A percentile compares a stretch with the other conserved stretches of the same genome.
These are phyloP conservation scores for Ptiloglossa arizonensis DNA, from an alignment of 1,140 invertebrate genomes.

Conservation along the genomic window DNA sequence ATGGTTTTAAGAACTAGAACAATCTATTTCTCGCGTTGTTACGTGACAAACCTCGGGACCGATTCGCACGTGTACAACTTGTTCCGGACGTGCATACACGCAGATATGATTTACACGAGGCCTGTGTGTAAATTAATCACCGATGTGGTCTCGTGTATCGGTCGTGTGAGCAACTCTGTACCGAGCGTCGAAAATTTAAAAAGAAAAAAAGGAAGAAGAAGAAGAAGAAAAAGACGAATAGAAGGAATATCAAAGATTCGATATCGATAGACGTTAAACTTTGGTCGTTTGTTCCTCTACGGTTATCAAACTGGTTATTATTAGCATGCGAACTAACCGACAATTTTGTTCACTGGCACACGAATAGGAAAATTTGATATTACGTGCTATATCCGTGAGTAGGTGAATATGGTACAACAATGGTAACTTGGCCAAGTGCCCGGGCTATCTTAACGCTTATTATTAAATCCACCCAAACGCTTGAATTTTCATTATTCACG, in stretches of 20 bases:
- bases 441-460: not conserved
- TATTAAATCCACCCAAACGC: too few species aligned
- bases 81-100: slow-evolving; percentile 9
- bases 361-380: not conserved
- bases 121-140: slow-evolving; percentile 35
- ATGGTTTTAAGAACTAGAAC: slow-evolving; percentile 52
- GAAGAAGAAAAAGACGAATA: not conserved
- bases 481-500: too few species aligned
- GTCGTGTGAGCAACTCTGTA: slow-evolving; percentile 24
- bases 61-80: slow-evolving; percentile 31
- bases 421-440: not conserved
- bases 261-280: not conserved
- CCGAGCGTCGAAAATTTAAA: too few species aligned
- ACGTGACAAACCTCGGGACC: slow-evolving; percentile 39
- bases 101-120: slow-evolving; percentile 39
- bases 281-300: slow-evolving; percentile 6
- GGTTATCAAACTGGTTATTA: slow-evolving; percentile 36
- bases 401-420: not conserved
- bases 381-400: not conserved
- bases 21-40: slow-evolving; percentile 52
- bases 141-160: too few species aligned
- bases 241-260: not conserved
- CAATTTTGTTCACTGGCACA: not conserved
- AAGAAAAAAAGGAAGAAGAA: too few species aligned
- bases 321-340: not conserved